A percentile compares a stretch with the other conserved stretches of the same genome.
Conservation (phyloP, 92 coral and sea anemone species). For the Metridium senile region DNA sequence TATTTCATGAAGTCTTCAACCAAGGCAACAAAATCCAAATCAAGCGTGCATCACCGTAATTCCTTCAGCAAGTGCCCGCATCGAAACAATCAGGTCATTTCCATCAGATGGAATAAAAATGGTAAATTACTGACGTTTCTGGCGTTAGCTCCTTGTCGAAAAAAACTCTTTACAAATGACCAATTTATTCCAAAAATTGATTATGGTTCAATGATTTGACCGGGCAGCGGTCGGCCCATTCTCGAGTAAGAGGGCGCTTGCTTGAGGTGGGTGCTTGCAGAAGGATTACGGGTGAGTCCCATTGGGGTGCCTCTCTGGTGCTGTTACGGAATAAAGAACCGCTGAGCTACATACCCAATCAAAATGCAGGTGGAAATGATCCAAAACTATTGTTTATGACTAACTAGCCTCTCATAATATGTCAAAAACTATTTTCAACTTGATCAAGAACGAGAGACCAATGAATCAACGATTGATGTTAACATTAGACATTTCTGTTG, state of each 20-base stretch:
- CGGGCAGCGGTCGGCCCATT: slow-evolving; percentile 1
- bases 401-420: no score
- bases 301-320: background rate
- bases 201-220: no score
- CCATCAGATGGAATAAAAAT: background rate
- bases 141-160: no score
- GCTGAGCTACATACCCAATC: background rate
- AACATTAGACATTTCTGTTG: no score
- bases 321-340: slow-evolving; percentile 5
- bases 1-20: background rate
- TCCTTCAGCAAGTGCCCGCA: slow-evolving; percentile 89
- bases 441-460: no score
- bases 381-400: no score
- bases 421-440: no score
- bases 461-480: no score
- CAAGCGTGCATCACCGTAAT: slow-evolving; percentile 53
- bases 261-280: slow-evolving; percentile 86
- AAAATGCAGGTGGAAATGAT: background rate
- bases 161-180: no score
- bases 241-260: slow-evolving; percentile 69
- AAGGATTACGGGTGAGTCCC: slow-evolving; percentile 80
- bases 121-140: background rate
- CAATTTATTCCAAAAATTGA: no score
- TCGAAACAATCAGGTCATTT: slow-evolving; percentile 26
- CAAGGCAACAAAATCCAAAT: no score